Base-by-base conservation (phyloP, 2,797 vertebrate species). In the Buceros bicornis region DNA sequence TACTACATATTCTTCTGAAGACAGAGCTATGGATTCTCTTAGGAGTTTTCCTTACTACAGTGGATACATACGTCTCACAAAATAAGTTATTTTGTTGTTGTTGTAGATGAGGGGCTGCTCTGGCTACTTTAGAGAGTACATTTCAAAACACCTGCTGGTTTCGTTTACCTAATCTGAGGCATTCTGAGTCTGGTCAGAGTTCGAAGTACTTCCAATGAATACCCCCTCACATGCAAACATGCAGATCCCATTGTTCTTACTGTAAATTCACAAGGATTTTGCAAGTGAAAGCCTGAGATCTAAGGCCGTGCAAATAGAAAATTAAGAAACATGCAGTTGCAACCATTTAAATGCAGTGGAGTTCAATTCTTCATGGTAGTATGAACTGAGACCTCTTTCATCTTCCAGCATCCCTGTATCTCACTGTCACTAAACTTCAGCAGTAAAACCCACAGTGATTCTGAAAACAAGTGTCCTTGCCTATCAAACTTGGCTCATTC, bases 1-100 rank as follows among this genome's bases (percentile, higher is more conserved):
- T 93, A 97, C 76, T 94, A 82, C 58, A 21, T 76, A 95, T 95
- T 95, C 89, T 96, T 95, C 86, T 84, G 58, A 89, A 92, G 78
- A 89, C 8, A 40, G 54, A 89, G 78, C 70, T 69, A 72, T 71
- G 58, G 90, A 94, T 76, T 82, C 91, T 90, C 89, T 79, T 35
- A 84, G 66, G 91, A 94, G n/a, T 74, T 91, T 87, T 80, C 67
- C 85, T 92, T 37, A 71, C 57, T 81, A 20, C 50, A 88, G 37
- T 29, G 50, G 37, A 45, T 7, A 10, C 54, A 58, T 86, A 61
- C 53, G 73, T 89, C 77, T 82, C 62, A 76, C 81, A 62, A 90
- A 89, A 54, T 22, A 70, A 96, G 62, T 54, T 79, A 84, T 90
- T 93, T 79, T 40, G 87, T 43, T 76, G 31, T 61, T 90, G 31